A percentile compares a stretch with the other conserved stretches of the same genome.
Evolutionary conservation across 2,888 invertebrate genomes (phyloP).

Genomic region (Catocala nupta): DNA sequence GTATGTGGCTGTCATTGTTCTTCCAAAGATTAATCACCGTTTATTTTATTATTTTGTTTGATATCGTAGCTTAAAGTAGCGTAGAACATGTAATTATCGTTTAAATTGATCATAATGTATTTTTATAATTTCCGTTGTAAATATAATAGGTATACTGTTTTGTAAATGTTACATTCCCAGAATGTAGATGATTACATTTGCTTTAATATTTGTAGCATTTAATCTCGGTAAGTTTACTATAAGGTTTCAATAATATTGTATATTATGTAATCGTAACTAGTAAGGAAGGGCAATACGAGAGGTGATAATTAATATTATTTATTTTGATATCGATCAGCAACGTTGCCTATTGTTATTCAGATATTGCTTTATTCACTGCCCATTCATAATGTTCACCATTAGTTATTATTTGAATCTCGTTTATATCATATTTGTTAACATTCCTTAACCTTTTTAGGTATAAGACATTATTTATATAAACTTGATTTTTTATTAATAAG

Average conservation of each 20-base stretch:
- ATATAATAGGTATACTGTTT: slow-evolving; percentile 63
- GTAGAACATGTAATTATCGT: slow-evolving; percentile 46
- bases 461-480: slow-evolving; percentile 25
- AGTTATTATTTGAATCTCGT: slow-evolving; percentile 19
- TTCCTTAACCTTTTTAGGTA: slow-evolving; percentile 17
- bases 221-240: slow-evolving; percentile 50
- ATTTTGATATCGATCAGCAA: slow-evolving; percentile 55
- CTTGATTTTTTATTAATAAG: slow-evolving; percentile 37
- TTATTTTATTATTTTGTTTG: slow-evolving; percentile 40
- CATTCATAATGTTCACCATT: slow-evolving; percentile 12
- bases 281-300: slow-evolving; percentile 56
- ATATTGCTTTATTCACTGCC: background rate
- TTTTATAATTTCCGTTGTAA: slow-evolving; percentile 74
- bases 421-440: slow-evolving; percentile 31
- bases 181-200: slow-evolving; percentile 75
- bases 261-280: slow-evolving; percentile 53
- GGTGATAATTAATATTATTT: slow-evolving; percentile 59
- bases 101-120: slow-evolving; percentile 58
- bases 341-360: slow-evolving; percentile 44
- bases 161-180: slow-evolving; percentile 74
- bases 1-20: slow-evolving; percentile 49
- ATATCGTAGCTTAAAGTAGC: slow-evolving; percentile 47
- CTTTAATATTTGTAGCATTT: slow-evolving; percentile 74
- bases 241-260: slow-evolving; percentile 58
- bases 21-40: slow-evolving; percentile 49